Conservation (phyloP, 2,888 invertebrate species). For the Agriopis marginaria region DNA sequence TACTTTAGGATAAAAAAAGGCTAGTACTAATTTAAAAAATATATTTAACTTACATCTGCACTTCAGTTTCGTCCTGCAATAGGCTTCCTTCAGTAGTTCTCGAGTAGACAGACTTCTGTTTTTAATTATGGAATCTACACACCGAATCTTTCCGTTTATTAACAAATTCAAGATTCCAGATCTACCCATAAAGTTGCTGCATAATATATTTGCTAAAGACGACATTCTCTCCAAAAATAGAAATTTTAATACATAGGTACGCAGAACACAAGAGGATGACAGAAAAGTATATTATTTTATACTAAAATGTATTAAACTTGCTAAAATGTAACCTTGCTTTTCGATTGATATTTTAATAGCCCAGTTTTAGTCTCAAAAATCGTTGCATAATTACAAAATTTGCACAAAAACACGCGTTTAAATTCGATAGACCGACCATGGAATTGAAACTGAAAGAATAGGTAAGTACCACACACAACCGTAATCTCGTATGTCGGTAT, state of each 20-base stretch:
- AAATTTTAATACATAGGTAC: slow-evolving; percentile 22
- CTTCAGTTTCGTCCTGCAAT: slow-evolving; percentile 88
- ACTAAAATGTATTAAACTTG: slow-evolving; percentile 24
- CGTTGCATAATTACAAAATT: slow-evolving; percentile 58
- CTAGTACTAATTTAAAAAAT: background rate
- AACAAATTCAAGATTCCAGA: slow-evolving; percentile 60
- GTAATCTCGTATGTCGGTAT: no score
- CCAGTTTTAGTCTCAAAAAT: slow-evolving; percentile 29
- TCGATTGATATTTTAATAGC: background rate
- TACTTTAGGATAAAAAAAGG: background rate
- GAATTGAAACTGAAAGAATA: no score
- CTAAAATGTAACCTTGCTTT: slow-evolving; percentile 22
- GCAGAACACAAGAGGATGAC: slow-evolving; percentile 37
- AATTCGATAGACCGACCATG: background rate
- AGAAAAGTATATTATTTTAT: slow-evolving; percentile 28
- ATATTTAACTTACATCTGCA: slow-evolving; percentile 90
- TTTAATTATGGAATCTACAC: slow-evolving; percentile 31
- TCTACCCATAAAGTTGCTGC: slow-evolving; percentile 52
- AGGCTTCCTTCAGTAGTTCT: slow-evolving; percentile 86
- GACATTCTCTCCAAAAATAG: slow-evolving; percentile 51
- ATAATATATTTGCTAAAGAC: slow-evolving; percentile 57
- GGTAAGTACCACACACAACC: no score
- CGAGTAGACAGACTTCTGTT: slow-evolving; percentile 70
- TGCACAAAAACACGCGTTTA: slow-evolving; percentile 29
- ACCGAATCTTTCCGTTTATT: slow-evolving; percentile 47